Evolutionary conservation across 2,113 vertebrate genomes (phyloP).

Genomic region (Tragelaphus scriptus): DNA sequence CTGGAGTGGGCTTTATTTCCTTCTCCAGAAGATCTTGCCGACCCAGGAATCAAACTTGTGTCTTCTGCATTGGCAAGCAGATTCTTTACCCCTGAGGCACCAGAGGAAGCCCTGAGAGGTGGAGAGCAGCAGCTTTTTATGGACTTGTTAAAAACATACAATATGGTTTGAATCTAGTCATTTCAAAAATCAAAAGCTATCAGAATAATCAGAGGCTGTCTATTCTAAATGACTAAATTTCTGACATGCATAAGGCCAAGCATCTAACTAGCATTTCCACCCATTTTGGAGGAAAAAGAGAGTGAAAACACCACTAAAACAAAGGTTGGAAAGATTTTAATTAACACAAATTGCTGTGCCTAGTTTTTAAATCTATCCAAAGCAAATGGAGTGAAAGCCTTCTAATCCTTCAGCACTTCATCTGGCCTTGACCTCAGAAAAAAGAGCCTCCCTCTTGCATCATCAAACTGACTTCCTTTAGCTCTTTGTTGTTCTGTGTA

Average conservation of each 20-base stretch:
- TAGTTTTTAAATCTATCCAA: constrained; percentile 56
- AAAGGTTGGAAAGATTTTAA: constrained; percentile 64
- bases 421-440: constrained; percentile 46
- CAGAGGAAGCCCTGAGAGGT: background rate
- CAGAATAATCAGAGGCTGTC: constrained; percentile 34
- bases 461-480: constrained; percentile 42
- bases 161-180: constrained; percentile 8
- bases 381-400: constrained; percentile 49
- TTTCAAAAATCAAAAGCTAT: constrained; percentile 27
- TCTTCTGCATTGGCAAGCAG: background rate
- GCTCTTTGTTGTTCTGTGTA: constrained; percentile 18
- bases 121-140: background rate
- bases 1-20: background rate
- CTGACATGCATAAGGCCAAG: background rate
- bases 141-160: background rate
- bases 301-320: constrained; percentile 6
- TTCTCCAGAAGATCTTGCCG: background rate
- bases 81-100: background rate
- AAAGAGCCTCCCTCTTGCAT: constrained; percentile 35
- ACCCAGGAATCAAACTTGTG: background rate
- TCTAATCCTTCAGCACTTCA: constrained; percentile 53
- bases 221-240: constrained; percentile 4
- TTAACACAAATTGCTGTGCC: constrained; percentile 36
- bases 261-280: constrained; percentile 7
- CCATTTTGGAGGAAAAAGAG: background rate